Evolutionary conservation across 1,140 invertebrate genomes (phyloP).

Genomic region (Ladona fulva): DNA sequence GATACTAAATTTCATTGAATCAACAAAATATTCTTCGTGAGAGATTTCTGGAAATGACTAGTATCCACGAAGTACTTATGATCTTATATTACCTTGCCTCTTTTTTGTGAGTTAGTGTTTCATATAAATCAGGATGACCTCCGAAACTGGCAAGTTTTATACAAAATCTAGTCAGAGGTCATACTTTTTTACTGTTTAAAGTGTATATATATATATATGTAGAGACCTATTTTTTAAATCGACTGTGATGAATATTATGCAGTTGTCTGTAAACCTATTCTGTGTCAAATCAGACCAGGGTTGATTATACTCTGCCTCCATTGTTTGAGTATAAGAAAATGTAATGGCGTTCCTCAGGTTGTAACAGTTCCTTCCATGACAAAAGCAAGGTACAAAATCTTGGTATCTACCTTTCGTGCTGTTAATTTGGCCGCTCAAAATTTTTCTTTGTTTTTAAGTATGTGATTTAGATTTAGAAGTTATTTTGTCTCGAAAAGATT

Average conservation of each 20-base stretch:
- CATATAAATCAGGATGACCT: conserved; percentile 1
- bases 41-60: neutral
- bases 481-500: neutral
- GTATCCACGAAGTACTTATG: neutral
- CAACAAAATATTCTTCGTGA: neutral
- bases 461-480: neutral
- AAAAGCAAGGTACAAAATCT: neutral
- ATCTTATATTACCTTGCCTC: conserved; percentile 1
- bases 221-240: conserved; percentile 10
- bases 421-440: neutral
- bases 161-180: conserved; percentile 9
- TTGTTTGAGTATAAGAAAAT: neutral
- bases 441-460: neutral
- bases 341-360: neutral
- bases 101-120: conserved; percentile 2
- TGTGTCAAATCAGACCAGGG: neutral
- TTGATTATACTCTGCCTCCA: neutral
- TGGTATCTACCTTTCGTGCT: neutral
- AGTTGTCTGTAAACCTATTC: neutral
- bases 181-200: conserved; percentile 11
- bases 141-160: conserved; percentile 4
- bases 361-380: conserved; percentile 4
- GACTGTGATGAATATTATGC: neutral
- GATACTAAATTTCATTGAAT: neutral
- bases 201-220: conserved; percentile 11